These are phyloP conservation scores for Lonchura striata DNA, from an alignment of 2,113 vertebrate species.

Conservation along the genomic window DNA sequence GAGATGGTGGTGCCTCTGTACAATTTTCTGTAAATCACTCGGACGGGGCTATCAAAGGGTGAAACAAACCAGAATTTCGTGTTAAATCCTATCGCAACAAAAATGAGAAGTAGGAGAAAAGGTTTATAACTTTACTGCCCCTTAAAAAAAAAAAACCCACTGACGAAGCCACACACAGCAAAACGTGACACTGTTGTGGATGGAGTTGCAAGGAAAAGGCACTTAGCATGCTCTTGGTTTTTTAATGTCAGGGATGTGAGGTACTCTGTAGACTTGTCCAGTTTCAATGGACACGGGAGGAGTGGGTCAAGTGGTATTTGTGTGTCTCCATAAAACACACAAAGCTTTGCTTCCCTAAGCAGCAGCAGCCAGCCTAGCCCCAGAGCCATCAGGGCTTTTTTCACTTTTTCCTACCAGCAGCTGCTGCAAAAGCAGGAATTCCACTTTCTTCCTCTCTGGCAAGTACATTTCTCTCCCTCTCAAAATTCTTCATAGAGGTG, in stretches of 20 bases:
- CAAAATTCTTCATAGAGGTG: too few relatives aligned
- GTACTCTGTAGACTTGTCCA: not conserved
- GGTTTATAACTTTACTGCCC: not conserved
- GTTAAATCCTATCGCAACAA: slow-evolving; percentile 8
- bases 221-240: not conserved
- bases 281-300: not conserved
- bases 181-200: not conserved
- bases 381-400: not conserved
- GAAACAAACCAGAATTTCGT: slow-evolving; percentile 11
- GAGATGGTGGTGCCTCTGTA: slow-evolving; percentile 59
- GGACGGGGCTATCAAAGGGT: slow-evolving; percentile 46
- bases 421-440: not conserved
- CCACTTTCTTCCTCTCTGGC: not conserved
- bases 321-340: not conserved
- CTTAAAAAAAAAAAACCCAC: not conserved
- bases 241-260: not conserved
- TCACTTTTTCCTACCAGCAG: not conserved
- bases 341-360: not conserved
- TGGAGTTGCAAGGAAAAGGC: not conserved
- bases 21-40: slow-evolving; percentile 63
- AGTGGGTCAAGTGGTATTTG: not conserved
- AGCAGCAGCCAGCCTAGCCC: not conserved
- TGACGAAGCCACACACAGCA: not conserved
- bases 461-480: too few relatives aligned
- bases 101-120: not conserved